Evolutionary conservation across 2,888 invertebrate species (phyloP).

Genomic region (Hydraecia micacea): DNA sequence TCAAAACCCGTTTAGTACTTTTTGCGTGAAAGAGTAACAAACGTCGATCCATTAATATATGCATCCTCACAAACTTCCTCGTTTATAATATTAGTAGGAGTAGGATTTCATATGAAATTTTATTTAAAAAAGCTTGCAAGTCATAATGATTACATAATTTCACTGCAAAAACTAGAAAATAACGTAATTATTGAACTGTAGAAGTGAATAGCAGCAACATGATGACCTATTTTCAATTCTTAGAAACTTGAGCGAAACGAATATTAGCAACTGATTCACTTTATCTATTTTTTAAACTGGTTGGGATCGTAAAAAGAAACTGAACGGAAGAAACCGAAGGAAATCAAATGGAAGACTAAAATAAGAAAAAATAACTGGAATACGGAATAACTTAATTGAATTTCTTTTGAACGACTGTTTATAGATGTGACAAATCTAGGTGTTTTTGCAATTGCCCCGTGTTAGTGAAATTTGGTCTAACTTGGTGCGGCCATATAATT

Average conservation of each 20-base stretch:
- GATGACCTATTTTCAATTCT: slow-evolving; percentile 16
- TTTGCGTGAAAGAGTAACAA: no score
- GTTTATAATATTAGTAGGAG: no score
- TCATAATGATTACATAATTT: neutral
- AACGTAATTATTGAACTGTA: neutral
- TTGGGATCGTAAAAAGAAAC: slow-evolving; percentile 7
- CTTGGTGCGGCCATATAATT: neutral
- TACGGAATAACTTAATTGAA: neutral
- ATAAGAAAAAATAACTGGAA: neutral
- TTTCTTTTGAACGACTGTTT: slow-evolving; percentile 2
- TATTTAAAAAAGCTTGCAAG: neutral
- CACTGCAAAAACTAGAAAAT: neutral
- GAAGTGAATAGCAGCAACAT: neutral
- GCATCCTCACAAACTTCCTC: no score
- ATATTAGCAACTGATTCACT: slow-evolving; percentile 18
- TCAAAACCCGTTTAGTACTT: no score
- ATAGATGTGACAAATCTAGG: neutral
- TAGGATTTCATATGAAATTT: neutral
- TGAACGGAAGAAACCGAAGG: slow-evolving; percentile 15
- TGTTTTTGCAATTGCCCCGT: neutral
- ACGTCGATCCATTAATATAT: no score
- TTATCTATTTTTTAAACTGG: neutral
- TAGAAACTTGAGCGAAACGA: slow-evolving; percentile 12
- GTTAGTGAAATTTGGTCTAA: neutral
- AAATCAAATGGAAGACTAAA: slow-evolving; percentile 18